These are phyloP conservation scores for Clarias magur DNA, from an alignment of 2,113 vertebrate species.

Conservation along the genomic window DNA sequence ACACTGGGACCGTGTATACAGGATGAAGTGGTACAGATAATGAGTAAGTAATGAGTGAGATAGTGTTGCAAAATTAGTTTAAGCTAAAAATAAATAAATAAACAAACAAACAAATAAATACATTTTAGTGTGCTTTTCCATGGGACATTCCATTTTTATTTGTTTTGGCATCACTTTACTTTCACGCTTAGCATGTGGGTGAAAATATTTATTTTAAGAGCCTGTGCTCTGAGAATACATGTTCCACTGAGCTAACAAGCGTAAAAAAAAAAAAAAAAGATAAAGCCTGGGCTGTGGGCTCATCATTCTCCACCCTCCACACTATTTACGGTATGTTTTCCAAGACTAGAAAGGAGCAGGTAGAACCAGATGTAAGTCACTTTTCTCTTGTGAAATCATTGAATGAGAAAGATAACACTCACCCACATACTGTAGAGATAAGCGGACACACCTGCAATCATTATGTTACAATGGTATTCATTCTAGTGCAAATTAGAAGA, in stretches of 20 bases:
- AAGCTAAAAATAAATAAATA: not conserved
- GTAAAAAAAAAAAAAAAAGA: not conserved
- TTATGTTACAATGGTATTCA: not conserved
- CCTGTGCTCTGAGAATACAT: not conserved
- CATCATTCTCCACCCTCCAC: not conserved
- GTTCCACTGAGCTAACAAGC: not conserved
- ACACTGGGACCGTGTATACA: too few species aligned
- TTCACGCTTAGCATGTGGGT: not conserved
- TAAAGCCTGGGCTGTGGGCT: not conserved
- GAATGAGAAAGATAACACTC: not conserved
- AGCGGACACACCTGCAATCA: not conserved
- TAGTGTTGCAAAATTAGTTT: too few species aligned
- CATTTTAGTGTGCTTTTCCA: not conserved
- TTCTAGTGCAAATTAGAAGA: not conserved
- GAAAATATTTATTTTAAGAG: not conserved
- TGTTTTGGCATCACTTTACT: not conserved
- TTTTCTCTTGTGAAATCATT: not conserved
- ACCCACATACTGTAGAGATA: not conserved
- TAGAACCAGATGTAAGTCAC: slow-evolving; percentile 3
- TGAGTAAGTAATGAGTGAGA: too few species aligned
- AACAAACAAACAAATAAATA: too few species aligned
- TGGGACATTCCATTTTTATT: not conserved
- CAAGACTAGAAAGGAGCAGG: slow-evolving; percentile 1
- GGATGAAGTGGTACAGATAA: too few species aligned
- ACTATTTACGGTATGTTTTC: not conserved